Evolutionary conservation across 30 jellyfish, hydroid and myxozoan genomes (phyloP), one percentile per base, ranked within the genome.

Genomic region (Aurelia aurita complex sp. Pacific): DNA sequence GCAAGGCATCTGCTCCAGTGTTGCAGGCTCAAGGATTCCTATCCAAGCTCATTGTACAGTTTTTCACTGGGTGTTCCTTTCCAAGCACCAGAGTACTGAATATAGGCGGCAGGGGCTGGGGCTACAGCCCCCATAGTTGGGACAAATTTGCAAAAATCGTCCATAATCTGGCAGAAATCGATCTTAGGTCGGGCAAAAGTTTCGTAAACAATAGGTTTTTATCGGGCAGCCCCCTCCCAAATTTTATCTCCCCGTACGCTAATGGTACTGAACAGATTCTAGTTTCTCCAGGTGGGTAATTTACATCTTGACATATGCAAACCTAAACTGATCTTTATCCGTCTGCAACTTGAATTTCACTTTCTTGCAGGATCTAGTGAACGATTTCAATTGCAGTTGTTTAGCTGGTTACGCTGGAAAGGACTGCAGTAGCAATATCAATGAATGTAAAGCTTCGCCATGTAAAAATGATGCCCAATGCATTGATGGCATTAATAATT

Each of bases 391-490:
- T 10, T 89, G 97, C 71, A 17, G 29, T 8, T 89, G 97, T 63
- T 36, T 18, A 5, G 78, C 76, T 10, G 97, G 97, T 6, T 90
- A 64, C 81, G 69, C 91, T 11, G 89, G 92, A 9, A 82, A 65
- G 40, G 72, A 76, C 36, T 90, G 97, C 69, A 19, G 69, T 16
- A 50, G 54, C 14, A 83, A 90, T 72, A 83, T 90, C 73, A 64
- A 90, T 72, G 97, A 90, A 32, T 90, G 97, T 79, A 18, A 23
- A 57, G 54, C 88, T 38, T 60, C 91, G 16, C 95, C 91, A 14
- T 90, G 97, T 60, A 77, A 69, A 55, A 94, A 94, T 73, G 94
- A 86, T 10, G 97, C 89, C 13, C 69, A 63, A 17, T 92, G 98
- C 64, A 19, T 62, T 23, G 97, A 92, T 74, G 87, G 71, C 52